Evolutionary conservation across 2,797 vertebrate species (phyloP), one percentile per base, ranked within the genome.

Genomic region (Eptatretus atami): DNA sequence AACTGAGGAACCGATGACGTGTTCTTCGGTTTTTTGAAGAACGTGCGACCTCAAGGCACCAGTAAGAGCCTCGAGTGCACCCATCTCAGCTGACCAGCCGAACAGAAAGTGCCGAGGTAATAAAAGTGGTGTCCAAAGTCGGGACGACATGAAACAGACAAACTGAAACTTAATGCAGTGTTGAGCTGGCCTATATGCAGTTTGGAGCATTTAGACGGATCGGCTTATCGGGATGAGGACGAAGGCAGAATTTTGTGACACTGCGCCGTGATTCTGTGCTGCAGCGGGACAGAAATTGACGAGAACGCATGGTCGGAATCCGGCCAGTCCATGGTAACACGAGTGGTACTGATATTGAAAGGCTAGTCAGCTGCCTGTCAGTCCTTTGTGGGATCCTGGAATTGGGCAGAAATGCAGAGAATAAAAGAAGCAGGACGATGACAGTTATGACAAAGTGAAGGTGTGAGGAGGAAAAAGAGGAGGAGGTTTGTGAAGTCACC

Each of bases 371-470:
- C 31, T 44, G n/a, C 31, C 31, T 44, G 31, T 44, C 31, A 44
- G 31, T 44, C 31, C 31, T n/a, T n/a, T 44, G 31, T 44, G 68
- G 75, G 82, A 11, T 88, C 82, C 53, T 85, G 84, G 1, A 85
- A 84, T 0, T 79, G 80, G 1, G 82, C 83, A 1, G 77, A 76
- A 80, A 80, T 1, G 80, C 80, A 0, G 79, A 78, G 2, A 81
- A 80, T 0, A 78, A 79, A 78, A 75, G 1, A 75, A 71, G 1
- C 76, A 77, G 10, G 60, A 64, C 8, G 55, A 14, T 3, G 66
- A 63, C 9, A 68, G 69, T 44, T 70, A 70, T 1, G 68, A 68
- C 0, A 71, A 68, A 1, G 75, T 72, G 0, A 67, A 66, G 12
- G 66, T 3, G 65, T 66, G 11, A 63, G 63, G 15, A 61, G 9